Conservation (phyloP, 2,113 vertebrate species). For the Anarhynchus alexandrinus region DNA sequence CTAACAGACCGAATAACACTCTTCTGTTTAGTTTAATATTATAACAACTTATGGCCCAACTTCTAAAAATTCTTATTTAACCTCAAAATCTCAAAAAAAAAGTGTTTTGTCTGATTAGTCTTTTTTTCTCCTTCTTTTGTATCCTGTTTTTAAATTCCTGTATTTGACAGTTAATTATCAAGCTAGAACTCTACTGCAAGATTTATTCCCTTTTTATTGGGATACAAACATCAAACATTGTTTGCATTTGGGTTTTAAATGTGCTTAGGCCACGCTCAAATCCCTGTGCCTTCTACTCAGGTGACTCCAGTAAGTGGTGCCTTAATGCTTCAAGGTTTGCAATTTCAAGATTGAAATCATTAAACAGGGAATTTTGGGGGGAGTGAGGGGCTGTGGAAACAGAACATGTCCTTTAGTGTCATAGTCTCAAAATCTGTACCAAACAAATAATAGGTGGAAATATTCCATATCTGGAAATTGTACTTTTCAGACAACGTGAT, state of each 20-base stretch:
- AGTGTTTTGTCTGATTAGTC: neutral
- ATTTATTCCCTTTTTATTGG: neutral
- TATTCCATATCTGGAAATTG: rapidly evolving
- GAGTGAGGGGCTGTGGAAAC: neutral
- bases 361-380: neutral
- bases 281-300: neutral
- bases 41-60: neutral
- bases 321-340: neutral
- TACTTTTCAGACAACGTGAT: neutral
- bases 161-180: neutral
- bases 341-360: neutral
- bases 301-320: neutral
- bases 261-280: neutral
- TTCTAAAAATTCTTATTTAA: neutral
- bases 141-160: rapidly evolving
- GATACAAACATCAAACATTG: neutral
- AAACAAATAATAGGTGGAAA: neutral
- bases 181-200: neutral
- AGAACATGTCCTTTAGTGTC: neutral
- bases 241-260: neutral
- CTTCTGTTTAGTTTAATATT: neutral
- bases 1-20: neutral
- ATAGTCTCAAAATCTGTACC: neutral
- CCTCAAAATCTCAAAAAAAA: neutral
- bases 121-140: neutral